Evolutionary conservation across 1,140 invertebrate genomes (phyloP), one percentile per base, ranked within the genome.

Genomic region (Carcinoscorpius rotundicauda): DNA sequence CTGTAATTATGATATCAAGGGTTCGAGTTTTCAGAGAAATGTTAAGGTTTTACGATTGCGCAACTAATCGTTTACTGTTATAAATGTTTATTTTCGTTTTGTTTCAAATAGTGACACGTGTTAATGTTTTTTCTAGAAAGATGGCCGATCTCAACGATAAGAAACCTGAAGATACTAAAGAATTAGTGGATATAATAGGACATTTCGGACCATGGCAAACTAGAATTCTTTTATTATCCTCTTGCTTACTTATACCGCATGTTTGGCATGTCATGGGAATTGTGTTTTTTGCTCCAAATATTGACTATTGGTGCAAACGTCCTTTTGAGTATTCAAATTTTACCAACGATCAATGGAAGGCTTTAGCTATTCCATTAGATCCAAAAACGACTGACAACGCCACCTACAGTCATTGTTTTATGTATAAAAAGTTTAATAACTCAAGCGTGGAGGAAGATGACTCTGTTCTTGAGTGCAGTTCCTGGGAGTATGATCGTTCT

Each of bases 271-370:
- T 62, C 52, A 52, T 68, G 58, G 61, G 60, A 49, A 64, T 68
- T 58, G 63, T 60, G n/a, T 68, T 68, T 49, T 68, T 68, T 51
- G 66, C 66, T 3, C 63, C 66, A 4, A 62, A 68, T 11, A 10
- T 68, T 5, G 66, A 68, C 10, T 63, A 68, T 48, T 68, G 66
- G 66, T 68, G 66, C 9, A 63, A 63, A n/a, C 60, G 66, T 49
- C 56, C 66, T 3, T 52, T 60, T 10, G 60, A 8, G 8, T 55
- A 9, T 55, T 52, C 62, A 6, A 64, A 67, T 11, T 58, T 67
- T 4, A 63, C 62, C 3, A 56, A 51, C 9, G 63, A 68, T 29
- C 11, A 58, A 6, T 68, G 66, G 66, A 68, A 63, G 11, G 65
- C 64, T 8, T 2, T 4, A 0, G 62, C 59, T 48, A 49, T 68